Conservation (phyloP, 2,888 invertebrate genomes). For the Clitarchus hookeri region DNA sequence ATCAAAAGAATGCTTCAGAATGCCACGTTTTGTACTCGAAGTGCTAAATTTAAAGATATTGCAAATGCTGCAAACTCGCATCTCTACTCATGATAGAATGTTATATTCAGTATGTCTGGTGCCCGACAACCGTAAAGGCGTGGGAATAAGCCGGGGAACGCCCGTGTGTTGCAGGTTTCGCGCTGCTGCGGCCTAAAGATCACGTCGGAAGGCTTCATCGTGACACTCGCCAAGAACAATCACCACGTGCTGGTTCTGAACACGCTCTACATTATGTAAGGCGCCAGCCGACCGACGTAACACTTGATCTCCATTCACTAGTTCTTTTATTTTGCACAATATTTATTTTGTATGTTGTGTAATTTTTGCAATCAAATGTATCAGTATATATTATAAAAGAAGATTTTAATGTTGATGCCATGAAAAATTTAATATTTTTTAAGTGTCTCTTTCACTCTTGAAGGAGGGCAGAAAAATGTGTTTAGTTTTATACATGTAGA, state of each 20-base stretch:
- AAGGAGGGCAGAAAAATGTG: neutral
- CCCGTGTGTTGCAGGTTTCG: conserved; percentile 73
- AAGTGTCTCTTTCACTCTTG: neutral
- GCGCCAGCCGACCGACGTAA: conserved; percentile 47
- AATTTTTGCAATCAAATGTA: conserved; percentile 27
- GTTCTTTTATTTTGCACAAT: conserved; percentile 32
- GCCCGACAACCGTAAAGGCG: no score
- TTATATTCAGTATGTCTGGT: no score
- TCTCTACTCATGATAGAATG: no score
- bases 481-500: conserved; percentile 2
- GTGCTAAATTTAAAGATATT: no score
- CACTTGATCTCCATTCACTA: conserved; percentile 28
- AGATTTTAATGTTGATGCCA: conserved; percentile 9
- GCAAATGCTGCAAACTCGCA: no score
- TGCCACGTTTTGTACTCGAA: no score
- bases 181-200: conserved; percentile 98
- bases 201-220: conserved; percentile 94
- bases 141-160: no score
- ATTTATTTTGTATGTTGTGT: conserved; percentile 30
- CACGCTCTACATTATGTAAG: conserved; percentile 90
- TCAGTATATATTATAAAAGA: neutral
- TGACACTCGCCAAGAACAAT: conserved; percentile 97
- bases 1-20: no score
- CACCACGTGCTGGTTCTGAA: conserved; percentile 97
- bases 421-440: conserved; percentile 5